Evolutionary conservation across 2,888 invertebrate genomes (phyloP).

Genomic region (Platycheirus albimanus): DNA sequence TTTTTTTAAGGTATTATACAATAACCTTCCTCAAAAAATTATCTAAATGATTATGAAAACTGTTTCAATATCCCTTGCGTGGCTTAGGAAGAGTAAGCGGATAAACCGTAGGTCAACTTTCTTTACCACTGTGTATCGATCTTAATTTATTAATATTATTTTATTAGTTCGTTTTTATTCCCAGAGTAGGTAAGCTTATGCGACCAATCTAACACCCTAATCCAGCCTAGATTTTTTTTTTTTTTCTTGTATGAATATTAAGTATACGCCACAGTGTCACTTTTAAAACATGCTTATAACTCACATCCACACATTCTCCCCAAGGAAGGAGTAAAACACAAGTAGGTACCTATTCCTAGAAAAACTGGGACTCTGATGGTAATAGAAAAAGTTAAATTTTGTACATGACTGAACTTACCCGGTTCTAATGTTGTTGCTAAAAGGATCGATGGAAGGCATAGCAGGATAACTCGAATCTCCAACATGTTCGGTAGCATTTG

Average conservation of each 20-base stretch:
- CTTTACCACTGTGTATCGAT: too few relatives aligned
- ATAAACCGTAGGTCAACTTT: too few relatives aligned
- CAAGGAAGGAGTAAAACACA: too few relatives aligned
- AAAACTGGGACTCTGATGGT: not conserved
- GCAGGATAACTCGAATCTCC: conserved; percentile 82
- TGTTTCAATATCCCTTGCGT: too few relatives aligned
- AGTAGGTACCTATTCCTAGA: too few relatives aligned
- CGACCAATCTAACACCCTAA: not conserved
- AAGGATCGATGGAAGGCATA: conserved; percentile 83
- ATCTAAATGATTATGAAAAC: too few relatives aligned
- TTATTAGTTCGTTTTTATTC: too few relatives aligned
- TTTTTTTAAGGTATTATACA: too few relatives aligned
- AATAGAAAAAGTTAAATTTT: conserved; percentile 15
- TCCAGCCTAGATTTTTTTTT: not conserved
- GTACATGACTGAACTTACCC: conserved; percentile 78
- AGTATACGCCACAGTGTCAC: conserved; percentile 33
- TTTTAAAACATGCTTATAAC: conserved; percentile 4
- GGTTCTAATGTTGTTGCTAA: conserved; percentile 83
- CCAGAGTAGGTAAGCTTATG: not conserved
- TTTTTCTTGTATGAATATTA: conserved; percentile 9
- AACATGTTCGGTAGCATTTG: conserved; percentile 81
- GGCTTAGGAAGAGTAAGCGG: too few relatives aligned
- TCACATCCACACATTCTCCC: not conserved
- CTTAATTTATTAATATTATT: too few relatives aligned
- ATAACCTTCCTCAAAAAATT: too few relatives aligned